Evolutionary conservation across 2,797 vertebrate genomes (phyloP), one percentile per base, ranked within the genome.

Genomic region (Liasis olivaceus): DNA sequence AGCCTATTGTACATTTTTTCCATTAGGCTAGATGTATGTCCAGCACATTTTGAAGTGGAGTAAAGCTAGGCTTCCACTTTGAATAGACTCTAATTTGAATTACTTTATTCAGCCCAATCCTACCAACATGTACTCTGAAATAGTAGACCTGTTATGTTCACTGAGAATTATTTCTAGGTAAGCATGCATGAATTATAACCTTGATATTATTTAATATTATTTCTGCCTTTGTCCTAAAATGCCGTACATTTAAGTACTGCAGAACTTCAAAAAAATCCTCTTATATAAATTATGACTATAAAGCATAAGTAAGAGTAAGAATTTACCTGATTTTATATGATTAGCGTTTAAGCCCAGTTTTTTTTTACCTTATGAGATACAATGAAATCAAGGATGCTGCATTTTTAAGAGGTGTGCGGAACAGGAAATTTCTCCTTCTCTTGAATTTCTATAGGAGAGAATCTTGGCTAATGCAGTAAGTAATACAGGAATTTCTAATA

Each of bases 261-360:
- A 7, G 62, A 92, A 89, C 26, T 59, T 86, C 0, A 15, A 51
- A 88, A 87, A 60, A 31, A 60, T 1, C 4, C 47, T 56, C 28
- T 87, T 15, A 42, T 62, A 54, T 15, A 28, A n/a, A 88, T 4
- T 15, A 42, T 20, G 36, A 63, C 59, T 60, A 15, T 0, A 1
- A 93, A 87, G 14, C 92, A 88, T 22, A 24, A 22, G 91, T 69
- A 20, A 88, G 89, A 90, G 93, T 94, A 2, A 69, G 86, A 72
- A 91, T 86, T 42, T 31, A 5, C 36, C 5, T 92, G 14, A 24
- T 60, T 28, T 14, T 28, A 81, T 13, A 60, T 5, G 89, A 93
- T 0, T 62, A 72, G 66, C 13, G 36, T 81, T 69, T 58, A 92
- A 90, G 89, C 93, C 15, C 14, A 88, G n/a, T 85, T 92, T 63